Conservation (phyloP, 2,888 invertebrate genomes). For the Epicampocera succincta region DNA sequence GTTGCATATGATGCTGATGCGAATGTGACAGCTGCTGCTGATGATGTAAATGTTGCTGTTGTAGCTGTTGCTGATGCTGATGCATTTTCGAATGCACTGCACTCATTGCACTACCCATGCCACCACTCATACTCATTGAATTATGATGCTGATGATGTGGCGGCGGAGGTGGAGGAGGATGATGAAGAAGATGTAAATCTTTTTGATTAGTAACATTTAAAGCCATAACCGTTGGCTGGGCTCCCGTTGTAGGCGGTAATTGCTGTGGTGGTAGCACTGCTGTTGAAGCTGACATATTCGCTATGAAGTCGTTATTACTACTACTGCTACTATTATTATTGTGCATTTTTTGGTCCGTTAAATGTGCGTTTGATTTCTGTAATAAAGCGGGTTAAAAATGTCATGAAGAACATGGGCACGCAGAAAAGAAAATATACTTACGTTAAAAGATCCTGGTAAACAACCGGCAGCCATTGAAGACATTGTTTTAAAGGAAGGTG, state of each 20-base stretch:
- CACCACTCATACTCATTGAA: conserved; percentile 38
- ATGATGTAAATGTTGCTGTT: conserved; percentile 19
- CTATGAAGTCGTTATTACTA: conserved; percentile 63
- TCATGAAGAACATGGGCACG: not conserved
- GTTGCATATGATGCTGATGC: conserved; percentile 43
- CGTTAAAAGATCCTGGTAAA: conserved; percentile 66
- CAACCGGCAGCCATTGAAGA: conserved; percentile 65
- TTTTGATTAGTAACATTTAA: conserved; percentile 66
- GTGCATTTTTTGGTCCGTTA: conserved; percentile 69
- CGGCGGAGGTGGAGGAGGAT: conserved; percentile 40
- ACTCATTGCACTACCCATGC: conserved; percentile 14
- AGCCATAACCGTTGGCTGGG: conserved; percentile 47
- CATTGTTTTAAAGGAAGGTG: conserved; percentile 67
- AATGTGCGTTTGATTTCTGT: conserved; percentile 70
- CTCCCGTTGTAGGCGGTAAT: conserved; percentile 35
- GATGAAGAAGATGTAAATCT: conserved; percentile 63
- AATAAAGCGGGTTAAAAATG: not conserved
- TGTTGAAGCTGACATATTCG: conserved; percentile 58
- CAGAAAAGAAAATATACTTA: conserved; percentile 23
- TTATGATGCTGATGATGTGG: conserved; percentile 49
- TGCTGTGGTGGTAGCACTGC: conserved; percentile 38
- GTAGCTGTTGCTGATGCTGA: conserved; percentile 35
- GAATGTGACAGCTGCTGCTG: conserved; percentile 57
- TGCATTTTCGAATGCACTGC: conserved; percentile 59
- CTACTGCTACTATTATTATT: conserved; percentile 54